Evolutionary conservation across 2,888 invertebrate species (phyloP).

Genomic region (Napeogenes inachia): DNA sequence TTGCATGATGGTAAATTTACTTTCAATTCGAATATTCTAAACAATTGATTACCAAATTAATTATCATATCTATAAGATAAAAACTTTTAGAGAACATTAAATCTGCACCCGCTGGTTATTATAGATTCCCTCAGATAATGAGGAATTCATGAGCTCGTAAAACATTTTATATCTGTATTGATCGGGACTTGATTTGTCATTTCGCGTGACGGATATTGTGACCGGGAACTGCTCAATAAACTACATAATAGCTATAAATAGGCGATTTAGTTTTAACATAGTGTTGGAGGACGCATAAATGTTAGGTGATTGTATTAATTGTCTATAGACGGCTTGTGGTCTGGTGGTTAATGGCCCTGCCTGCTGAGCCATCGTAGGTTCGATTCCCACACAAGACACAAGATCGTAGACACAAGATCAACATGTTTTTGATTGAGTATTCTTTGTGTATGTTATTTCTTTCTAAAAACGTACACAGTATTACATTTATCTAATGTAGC

Average conservation of each 20-base stretch:
- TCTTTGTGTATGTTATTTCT: too few relatives aligned
- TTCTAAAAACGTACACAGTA: too few relatives aligned
- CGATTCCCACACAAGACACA: too few relatives aligned
- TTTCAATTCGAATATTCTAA: not conserved
- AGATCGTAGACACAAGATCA: too few relatives aligned
- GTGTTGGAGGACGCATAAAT: slow-evolving; percentile 4
- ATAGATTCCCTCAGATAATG: slow-evolving; percentile 13
- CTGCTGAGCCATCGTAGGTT: too few relatives aligned
- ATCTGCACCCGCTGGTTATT: slow-evolving; percentile 13
- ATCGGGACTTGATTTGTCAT: slow-evolving; percentile 27
- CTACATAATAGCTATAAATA: slow-evolving; percentile 9
- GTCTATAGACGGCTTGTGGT: not conserved
- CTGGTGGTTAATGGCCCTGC: too few relatives aligned
- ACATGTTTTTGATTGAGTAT: too few relatives aligned
- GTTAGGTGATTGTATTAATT: not conserved
- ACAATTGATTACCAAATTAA: slow-evolving; percentile 1
- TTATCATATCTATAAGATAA: slow-evolving; percentile 4
- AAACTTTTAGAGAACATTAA: not conserved
- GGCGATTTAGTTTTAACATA: slow-evolving; percentile 3
- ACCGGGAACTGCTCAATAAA: slow-evolving; percentile 12
- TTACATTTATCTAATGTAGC: too few relatives aligned
- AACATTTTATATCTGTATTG: slow-evolving; percentile 26
- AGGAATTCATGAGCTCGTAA: slow-evolving; percentile 26
- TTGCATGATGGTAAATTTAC: slow-evolving; percentile 6
- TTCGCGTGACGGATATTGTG: slow-evolving; percentile 16